Conservation (phyloP, 2,888 invertebrate species). For the Chelonus formosanus region DNA sequence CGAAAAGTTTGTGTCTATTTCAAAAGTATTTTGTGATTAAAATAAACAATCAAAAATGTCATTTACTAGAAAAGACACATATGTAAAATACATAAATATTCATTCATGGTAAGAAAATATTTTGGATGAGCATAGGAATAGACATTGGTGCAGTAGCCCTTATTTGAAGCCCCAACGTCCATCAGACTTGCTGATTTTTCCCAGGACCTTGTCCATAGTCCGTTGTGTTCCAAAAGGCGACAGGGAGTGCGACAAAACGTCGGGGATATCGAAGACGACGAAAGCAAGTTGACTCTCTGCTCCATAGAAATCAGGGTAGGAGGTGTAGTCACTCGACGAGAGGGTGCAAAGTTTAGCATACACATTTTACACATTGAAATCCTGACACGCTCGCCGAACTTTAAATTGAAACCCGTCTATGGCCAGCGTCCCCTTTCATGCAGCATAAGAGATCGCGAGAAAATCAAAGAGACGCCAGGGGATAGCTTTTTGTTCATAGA, state of each 20-base stretch:
- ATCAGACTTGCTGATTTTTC: constrained; percentile 63
- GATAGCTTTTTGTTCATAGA: constrained; percentile 2
- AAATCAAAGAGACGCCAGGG: constrained; percentile 18
- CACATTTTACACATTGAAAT: constrained; percentile 61
- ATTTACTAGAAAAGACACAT: no score
- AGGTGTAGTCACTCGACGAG: constrained; percentile 26
- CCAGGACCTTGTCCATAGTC: constrained; percentile 27
- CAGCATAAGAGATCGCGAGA: constrained; percentile 17
- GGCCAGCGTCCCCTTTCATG: constrained; percentile 22
- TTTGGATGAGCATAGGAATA: background rate
- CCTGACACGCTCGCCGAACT: constrained; percentile 57
- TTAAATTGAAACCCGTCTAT: constrained; percentile 59
- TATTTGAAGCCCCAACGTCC: constrained; percentile 19
- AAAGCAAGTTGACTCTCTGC: constrained; percentile 25
- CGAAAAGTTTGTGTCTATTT: no score
- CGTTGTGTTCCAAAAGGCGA: constrained; percentile 10
- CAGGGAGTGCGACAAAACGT: constrained; percentile 14
- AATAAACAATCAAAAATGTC: no score
- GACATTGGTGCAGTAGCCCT: background rate
- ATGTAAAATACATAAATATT: no score
- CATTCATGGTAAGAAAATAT: no score
- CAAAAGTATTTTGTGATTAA: no score
- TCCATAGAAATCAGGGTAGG: constrained; percentile 26
- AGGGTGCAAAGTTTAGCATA: constrained; percentile 59
- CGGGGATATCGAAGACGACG: constrained; percentile 31